Evolutionary conservation across 53 echinoderm and acorn worm genomes (phyloP).

Genomic region (Luidia sarsii): DNA sequence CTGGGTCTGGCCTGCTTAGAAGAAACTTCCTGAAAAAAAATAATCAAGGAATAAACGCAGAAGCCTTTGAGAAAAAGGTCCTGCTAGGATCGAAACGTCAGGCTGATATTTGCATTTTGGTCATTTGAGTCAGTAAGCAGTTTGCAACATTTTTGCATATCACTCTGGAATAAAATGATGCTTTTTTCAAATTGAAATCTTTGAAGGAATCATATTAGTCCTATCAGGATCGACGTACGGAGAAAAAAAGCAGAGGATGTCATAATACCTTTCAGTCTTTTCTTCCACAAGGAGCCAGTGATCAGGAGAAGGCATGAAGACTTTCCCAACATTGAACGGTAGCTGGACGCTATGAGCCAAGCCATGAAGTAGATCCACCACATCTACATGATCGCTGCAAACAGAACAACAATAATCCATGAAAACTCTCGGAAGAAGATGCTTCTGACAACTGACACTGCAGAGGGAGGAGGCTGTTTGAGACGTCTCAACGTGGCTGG

Average conservation of each 20-base stretch:
- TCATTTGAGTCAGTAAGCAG: too few relatives aligned
- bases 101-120: too few relatives aligned
- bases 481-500: too few relatives aligned
- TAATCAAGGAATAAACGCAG: too few relatives aligned
- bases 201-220: neutral
- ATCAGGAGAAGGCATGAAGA: slow-evolving; percentile 81
- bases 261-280: slow-evolving; percentile 66
- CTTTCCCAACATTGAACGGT: slow-evolving; percentile 72
- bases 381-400: slow-evolving; percentile 71
- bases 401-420: neutral
- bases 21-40: slow-evolving; percentile 82
- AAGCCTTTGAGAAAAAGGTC: too few relatives aligned
- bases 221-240: neutral
- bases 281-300: slow-evolving; percentile 81
- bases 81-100: too few relatives aligned
- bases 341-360: slow-evolving; percentile 76
- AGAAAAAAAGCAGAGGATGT: neutral
- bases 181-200: too few relatives aligned
- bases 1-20: slow-evolving; percentile 70
- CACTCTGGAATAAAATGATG: too few relatives aligned
- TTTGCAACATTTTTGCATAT: too few relatives aligned
- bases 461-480: too few relatives aligned
- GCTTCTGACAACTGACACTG: too few relatives aligned
- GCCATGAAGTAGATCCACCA: slow-evolving; percentile 83
- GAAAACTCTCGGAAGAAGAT: too few relatives aligned